Conservation (phyloP, 2,113 vertebrate species). For the Coregonus clupeaformis region DNA sequence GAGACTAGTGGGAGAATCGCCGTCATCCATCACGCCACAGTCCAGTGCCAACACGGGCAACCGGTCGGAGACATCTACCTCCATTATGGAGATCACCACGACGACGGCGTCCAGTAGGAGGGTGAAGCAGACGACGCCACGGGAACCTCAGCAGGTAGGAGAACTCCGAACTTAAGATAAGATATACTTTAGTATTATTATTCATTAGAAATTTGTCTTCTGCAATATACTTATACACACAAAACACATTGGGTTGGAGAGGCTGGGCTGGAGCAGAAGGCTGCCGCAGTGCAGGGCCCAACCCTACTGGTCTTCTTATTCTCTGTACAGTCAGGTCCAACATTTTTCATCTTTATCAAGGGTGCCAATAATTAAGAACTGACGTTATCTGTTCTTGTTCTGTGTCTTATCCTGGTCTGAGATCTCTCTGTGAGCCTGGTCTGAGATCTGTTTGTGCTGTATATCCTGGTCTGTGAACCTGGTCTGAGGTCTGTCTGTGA, state of each 20-base stretch:
- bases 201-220: not conserved
- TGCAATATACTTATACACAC: not conserved
- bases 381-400: too few species aligned
- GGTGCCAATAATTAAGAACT: too few species aligned
- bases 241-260: not conserved
- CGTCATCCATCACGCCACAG: slow-evolving; percentile 97
- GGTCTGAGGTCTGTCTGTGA: too few species aligned
- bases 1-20: slow-evolving; percentile 95
- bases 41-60: slow-evolving; percentile 90
- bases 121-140: slow-evolving; percentile 88
- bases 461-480: too few species aligned
- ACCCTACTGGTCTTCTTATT: too few species aligned
- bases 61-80: slow-evolving; percentile 94
- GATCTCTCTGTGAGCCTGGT: too few species aligned
- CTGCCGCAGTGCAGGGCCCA: too few species aligned
- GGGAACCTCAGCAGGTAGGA: slow-evolving; percentile 90
- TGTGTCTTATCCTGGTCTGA: too few species aligned
- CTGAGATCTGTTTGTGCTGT: too few species aligned
- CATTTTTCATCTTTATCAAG: too few species aligned
- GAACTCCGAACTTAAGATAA: not conserved
- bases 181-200: not conserved
- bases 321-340: too few species aligned
- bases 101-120: slow-evolving; percentile 89
- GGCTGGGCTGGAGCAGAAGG: too few species aligned
- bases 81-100: slow-evolving; percentile 97